Evolutionary conservation across 1,140 invertebrate genomes (phyloP), one percentile per base, ranked within the genome.

Genomic region (Xylocopa sonorina): DNA sequence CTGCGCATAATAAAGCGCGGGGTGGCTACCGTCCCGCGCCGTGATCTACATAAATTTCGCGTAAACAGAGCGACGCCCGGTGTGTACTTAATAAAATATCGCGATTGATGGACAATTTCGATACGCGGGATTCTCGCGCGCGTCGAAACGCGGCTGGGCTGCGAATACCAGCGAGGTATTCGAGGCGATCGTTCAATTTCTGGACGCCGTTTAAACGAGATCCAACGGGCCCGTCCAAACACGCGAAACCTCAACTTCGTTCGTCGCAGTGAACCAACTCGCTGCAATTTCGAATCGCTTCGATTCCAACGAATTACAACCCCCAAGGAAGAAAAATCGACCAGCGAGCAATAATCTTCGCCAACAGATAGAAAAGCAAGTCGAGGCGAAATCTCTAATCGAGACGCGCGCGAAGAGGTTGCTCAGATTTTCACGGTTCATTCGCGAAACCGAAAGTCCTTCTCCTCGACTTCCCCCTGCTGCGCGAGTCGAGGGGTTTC

Each of bases 351-450:
- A n/a, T n/a, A n/a, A n/a, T n/a, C n/a, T n/a, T n/a, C n/a, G n/a
- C n/a, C n/a, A n/a, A n/a, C n/a, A n/a, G n/a, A n/a, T n/a, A n/a
- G n/a, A n/a, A n/a, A n/a, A n/a, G n/a, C n/a, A n/a, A n/a, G n/a
- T n/a, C n/a, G n/a, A n/a, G n/a, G n/a, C n/a, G n/a, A n/a, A 12
- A 43, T 43, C 41, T 43, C 41, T 7, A 43, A 43, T 2, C 1
- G 5, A 55, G 16, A 55, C 6, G n/a, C n/a, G n/a, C n/a, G n/a
- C n/a, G n/a, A n/a, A 51, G 34, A 68, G 66, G 50, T 55, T 41
- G 21, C 27, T 34, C 64, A 64, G 83, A 83, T 69, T 84, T 66
- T 64, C 50, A 57, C 7, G 18, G 51, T 55, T 16, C 57, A n/a
- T 32, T 46, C 68, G 55, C 63, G 71, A 73, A 68, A 24, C 51